A percentile compares a stretch with the other conserved stretches of the same genome.
Conservation (phyloP, 2,113 vertebrate genomes). For the Otus sunia region DNA sequence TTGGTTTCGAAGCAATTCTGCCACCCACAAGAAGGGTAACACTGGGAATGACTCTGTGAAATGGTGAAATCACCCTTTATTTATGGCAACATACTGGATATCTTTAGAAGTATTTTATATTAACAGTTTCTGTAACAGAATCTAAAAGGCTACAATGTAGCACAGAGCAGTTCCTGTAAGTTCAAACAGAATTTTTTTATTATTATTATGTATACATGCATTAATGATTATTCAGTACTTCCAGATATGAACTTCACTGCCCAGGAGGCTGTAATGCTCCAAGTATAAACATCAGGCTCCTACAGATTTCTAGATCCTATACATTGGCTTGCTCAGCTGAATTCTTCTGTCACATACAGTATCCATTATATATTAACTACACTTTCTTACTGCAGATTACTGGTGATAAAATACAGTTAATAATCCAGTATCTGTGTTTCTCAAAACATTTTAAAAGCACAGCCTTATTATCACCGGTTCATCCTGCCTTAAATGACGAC, state of each 20-base stretch:
- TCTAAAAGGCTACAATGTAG: not conserved
- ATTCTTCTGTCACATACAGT: constrained; percentile 26
- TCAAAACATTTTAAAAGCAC: constrained; percentile 35
- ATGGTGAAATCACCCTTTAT: constrained; percentile 30
- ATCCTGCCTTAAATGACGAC: not conserved
- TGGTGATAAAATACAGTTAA: constrained; percentile 39
- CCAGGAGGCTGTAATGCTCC: not conserved
- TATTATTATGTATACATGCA: not conserved
- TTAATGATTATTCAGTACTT: constrained; percentile 14
- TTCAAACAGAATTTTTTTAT: not conserved
- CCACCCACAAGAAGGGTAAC: constrained; percentile 27
- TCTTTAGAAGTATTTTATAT: not conserved
- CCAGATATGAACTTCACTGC: constrained; percentile 25
- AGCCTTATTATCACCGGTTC: constrained; percentile 10
- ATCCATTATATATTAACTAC: constrained; percentile 45
- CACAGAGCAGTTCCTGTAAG: not conserved
- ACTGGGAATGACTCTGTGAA: constrained; percentile 28
- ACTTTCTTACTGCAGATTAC: not conserved
- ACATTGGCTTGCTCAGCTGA: not conserved
- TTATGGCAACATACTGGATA: not conserved
- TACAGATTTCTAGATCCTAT: constrained; percentile 11
- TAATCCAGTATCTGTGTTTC: constrained; percentile 8
- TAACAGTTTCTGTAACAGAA: not conserved
- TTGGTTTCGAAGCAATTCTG: constrained; percentile 36
- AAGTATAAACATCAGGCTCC: constrained; percentile 38